Conservation (phyloP, 2,113 vertebrate species). For the Pedetes capensis region DNA sequence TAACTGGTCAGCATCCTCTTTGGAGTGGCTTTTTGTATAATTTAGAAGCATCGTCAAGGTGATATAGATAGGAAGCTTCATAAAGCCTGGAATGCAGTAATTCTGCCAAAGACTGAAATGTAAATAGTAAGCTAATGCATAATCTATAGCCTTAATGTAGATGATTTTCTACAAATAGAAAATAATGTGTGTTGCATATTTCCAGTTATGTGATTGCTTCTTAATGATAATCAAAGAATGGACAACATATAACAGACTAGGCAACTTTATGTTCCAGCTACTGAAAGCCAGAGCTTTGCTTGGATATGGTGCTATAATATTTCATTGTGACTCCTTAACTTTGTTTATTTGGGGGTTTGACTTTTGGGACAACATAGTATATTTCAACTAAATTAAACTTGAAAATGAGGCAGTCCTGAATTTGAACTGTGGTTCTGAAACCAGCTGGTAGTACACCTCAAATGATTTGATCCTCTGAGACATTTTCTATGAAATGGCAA, state of each 20-base stretch:
- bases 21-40: constrained; percentile 12
- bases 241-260: constrained; percentile 7
- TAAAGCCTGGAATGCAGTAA: constrained; percentile 38
- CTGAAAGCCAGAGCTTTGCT: not conserved
- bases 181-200: not conserved
- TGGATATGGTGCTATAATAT: not conserved
- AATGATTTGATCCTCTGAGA: not conserved
- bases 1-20: constrained; percentile 31
- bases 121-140: not conserved
- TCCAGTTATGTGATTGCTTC: not conserved
- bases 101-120: constrained; percentile 55
- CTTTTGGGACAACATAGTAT: not conserved
- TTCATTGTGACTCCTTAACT: not conserved
- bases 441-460: not conserved
- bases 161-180: not conserved
- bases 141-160: constrained; percentile 23
- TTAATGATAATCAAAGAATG: not conserved
- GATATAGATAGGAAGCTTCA: constrained; percentile 27
- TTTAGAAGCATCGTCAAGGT: constrained; percentile 43
- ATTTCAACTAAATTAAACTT: not conserved
- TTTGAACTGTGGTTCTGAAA: not conserved
- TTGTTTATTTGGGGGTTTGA: not conserved
- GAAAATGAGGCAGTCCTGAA: not conserved
- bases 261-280: not conserved
- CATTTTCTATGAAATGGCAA: not conserved